Percentiles rank a stretch among this genome's conserved stretches.
Evolutionary conservation across 1,140 invertebrate species (phyloP).

Genomic region (Cydia amplana): DNA sequence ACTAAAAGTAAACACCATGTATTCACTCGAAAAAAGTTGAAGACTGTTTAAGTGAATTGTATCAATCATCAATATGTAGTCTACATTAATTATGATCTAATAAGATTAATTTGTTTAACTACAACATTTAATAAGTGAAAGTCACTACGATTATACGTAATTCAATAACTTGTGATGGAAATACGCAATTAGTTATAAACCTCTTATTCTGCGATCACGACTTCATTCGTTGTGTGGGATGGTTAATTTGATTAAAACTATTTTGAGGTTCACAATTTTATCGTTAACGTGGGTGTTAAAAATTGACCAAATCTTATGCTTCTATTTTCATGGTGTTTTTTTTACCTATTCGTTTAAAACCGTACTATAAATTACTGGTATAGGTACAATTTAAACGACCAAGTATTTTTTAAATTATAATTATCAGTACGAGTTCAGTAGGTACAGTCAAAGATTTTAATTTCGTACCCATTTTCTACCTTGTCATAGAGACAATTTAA

Average conservation of each 20-base stretch:
- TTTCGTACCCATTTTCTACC: no score
- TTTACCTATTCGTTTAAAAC: no score
- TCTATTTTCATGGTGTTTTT: no score
- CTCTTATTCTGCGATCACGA: background rate
- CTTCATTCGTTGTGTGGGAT: background rate
- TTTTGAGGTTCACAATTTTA: background rate
- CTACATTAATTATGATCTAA: slow-evolving; percentile 27
- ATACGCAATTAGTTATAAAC: background rate
- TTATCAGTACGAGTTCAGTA: no score
- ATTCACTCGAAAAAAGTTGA: background rate
- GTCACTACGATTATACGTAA: slow-evolving; percentile 16
- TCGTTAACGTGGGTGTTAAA: background rate
- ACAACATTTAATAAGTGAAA: slow-evolving; percentile 13
- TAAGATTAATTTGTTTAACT: slow-evolving; percentile 21
- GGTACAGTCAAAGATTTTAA: no score
- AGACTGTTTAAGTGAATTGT: slow-evolving; percentile 17
- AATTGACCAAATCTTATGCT: no score
- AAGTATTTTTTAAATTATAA: no score
- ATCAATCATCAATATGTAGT: slow-evolving; percentile 32
- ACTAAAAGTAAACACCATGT: background rate
- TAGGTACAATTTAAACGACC: no score
- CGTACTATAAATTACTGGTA: no score
- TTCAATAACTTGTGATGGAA: slow-evolving; percentile 1
- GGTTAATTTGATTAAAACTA: background rate
- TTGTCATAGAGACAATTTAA: no score